Percentiles rank a stretch among this genome's conserved stretches.
These are phyloP conservation scores for Engystomops pustulosus DNA, from an alignment of 2,113 vertebrate species.

Conservation along the genomic window DNA sequence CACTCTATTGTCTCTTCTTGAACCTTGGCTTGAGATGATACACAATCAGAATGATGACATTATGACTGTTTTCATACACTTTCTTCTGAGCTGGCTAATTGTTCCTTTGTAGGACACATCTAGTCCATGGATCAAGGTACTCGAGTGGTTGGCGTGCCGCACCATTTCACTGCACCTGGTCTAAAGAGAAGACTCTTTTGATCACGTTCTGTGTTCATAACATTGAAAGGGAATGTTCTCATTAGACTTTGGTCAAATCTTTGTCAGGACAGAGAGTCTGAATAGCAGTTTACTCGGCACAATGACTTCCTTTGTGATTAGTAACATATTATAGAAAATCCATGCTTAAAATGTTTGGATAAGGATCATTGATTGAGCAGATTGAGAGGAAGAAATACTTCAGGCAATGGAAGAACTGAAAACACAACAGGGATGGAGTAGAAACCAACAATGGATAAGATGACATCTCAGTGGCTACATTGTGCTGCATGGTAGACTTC, in stretches of 20 bases:
- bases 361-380: neutral
- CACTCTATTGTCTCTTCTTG: neutral
- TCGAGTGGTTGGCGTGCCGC: neutral
- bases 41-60: neutral
- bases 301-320: neutral
- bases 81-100: constrained; percentile 3
- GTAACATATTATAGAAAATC: neutral
- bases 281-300: constrained; percentile 7
- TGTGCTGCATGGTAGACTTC: too few relatives aligned
- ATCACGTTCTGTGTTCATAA: constrained; percentile 44
- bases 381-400: neutral
- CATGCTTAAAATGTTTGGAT: neutral
- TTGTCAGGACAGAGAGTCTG: constrained; percentile 4
- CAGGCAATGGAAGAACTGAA: neutral
- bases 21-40: neutral
- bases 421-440: neutral
- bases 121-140: neutral
- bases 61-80: neutral
- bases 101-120: neutral
- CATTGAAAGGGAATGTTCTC: constrained; percentile 25
- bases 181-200: constrained; percentile 38
- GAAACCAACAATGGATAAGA: neutral
- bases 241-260: constrained; percentile 2
- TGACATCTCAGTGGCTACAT: too few relatives aligned
- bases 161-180: constrained; percentile 25